phyloP scores from a whole-genome alignment of 2,797 vertebrate genomes.

The Novumbra hubbsi region DNA sequence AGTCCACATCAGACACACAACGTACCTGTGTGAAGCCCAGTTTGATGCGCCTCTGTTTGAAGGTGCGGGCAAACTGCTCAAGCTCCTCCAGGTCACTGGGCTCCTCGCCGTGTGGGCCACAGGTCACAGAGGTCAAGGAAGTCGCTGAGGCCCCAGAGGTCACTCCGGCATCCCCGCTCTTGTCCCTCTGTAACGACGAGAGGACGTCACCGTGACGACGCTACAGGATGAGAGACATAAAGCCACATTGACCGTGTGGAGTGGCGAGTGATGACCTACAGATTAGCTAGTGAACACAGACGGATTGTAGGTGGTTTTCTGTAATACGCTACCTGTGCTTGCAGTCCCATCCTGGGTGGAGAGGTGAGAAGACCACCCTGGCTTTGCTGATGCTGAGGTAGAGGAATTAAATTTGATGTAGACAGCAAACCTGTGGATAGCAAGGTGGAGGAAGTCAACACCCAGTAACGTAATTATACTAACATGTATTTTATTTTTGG shows the following conservation, averaged over 20 bases:
- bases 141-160: slow-evolving; percentile 60
- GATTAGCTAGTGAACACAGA: neutral
- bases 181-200: slow-evolving; percentile 68
- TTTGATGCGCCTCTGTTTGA: slow-evolving; percentile 90
- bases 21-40: slow-evolving; percentile 89
- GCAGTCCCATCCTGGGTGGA: slow-evolving; percentile 81
- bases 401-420: slow-evolving; percentile 88
- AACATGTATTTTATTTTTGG: neutral
- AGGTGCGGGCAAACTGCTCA: slow-evolving; percentile 90
- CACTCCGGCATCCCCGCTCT: slow-evolving; percentile 56
- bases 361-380: slow-evolving; percentile 80
- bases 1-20: neutral
- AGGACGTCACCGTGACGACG: slow-evolving; percentile 35
- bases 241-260: neutral
- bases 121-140: slow-evolving; percentile 55
- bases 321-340: slow-evolving; percentile 79
- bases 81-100: slow-evolving; percentile 91
- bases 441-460: neutral
- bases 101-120: slow-evolving; percentile 76
- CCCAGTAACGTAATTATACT: neutral
- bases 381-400: slow-evolving; percentile 96
- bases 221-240: slow-evolving; percentile 26
- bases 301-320: neutral
- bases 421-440: slow-evolving; percentile 80
- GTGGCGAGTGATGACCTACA: neutral